Conservation (phyloP, 1,140 invertebrate species). For the Drosophila miranda region DNA sequence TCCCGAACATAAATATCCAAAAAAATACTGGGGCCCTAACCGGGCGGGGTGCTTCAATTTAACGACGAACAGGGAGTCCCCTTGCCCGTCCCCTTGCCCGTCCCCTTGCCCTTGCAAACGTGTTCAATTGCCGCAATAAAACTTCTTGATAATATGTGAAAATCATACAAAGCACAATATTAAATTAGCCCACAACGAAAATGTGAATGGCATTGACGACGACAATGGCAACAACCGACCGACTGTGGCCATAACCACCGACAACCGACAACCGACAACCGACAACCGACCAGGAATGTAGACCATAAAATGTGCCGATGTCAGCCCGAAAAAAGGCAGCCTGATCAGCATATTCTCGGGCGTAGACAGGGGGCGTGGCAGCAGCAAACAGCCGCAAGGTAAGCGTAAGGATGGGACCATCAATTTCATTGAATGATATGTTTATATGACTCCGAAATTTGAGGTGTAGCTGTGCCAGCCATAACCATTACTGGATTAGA, state of each 20-base stretch:
- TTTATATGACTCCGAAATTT: background rate
- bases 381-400: constrained; percentile 49
- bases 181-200: constrained; percentile 70
- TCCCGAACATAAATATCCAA: constrained; percentile 71
- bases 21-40: constrained; percentile 50
- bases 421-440: constrained; percentile 14
- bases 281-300: constrained; percentile 4
- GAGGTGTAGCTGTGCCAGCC: background rate
- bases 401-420: constrained; percentile 5
- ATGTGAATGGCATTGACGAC: constrained; percentile 49
- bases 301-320: constrained; percentile 68
- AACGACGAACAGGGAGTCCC: constrained; percentile 58
- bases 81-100: background rate
- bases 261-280: no score
- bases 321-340: constrained; percentile 58
- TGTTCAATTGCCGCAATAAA: constrained; percentile 80
- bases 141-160: constrained; percentile 80
- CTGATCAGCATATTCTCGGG: constrained; percentile 34
- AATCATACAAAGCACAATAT: constrained; percentile 81
- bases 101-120: constrained; percentile 43
- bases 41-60: constrained; percentile 72
- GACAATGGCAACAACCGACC: background rate
- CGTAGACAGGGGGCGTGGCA: constrained; percentile 8
- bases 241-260: constrained; percentile 20
- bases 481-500: no score